Base-by-base conservation (phyloP, 2,113 vertebrate species). In the Edolisoma coerulescens region DNA sequence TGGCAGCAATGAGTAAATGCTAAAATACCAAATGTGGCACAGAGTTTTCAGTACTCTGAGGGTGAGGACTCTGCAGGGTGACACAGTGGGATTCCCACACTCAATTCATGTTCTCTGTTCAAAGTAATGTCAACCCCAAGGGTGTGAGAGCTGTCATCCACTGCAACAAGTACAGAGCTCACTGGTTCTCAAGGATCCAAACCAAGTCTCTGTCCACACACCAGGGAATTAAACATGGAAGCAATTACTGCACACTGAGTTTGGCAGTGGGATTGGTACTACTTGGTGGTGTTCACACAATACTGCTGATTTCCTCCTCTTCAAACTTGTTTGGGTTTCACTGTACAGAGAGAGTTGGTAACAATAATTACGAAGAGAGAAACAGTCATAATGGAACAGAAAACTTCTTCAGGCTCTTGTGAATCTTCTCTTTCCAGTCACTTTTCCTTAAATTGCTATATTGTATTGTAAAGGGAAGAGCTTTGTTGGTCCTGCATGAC, bases 271-370 rank as follows among this genome's bases (percentile, higher is more conserved):
- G 27, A 3, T 16, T 30, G 28, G 35, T 44, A 27, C 35, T 33
- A 3, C 45, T 57, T 52, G 78, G 10, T 42, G 42, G 17, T 16
- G 47, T 6, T 56, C 50, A n/a, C 19, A 24, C 5, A 37, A 2
- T 11, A 6, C 17, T 87, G 0, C 15, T 65, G 28, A 26, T 16
- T n/a, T 1, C 4, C 10, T 10, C 0, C 15, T 13, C 28, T 35
- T 42, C 28, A 44, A 49, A 33, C 3, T 6, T 60, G 21, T 49
- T 81, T 57, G n/a, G 17, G 26, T 61, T 84, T 56, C 37, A 41
- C 26, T 41, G 3, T 24, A 32, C 24, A 44, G 53, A 35, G 9
- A 16, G 23, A 7, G 16, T 5, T 63, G 68, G 11, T 21, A 39
- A 7, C 22, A 42, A 16, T 32, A 44, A 35, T 21, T 13, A 52